Evolutionary conservation across 1,140 invertebrate genomes (phyloP), one percentile per base, ranked within the genome.

Genomic region (Neocloeon triangulifer): DNA sequence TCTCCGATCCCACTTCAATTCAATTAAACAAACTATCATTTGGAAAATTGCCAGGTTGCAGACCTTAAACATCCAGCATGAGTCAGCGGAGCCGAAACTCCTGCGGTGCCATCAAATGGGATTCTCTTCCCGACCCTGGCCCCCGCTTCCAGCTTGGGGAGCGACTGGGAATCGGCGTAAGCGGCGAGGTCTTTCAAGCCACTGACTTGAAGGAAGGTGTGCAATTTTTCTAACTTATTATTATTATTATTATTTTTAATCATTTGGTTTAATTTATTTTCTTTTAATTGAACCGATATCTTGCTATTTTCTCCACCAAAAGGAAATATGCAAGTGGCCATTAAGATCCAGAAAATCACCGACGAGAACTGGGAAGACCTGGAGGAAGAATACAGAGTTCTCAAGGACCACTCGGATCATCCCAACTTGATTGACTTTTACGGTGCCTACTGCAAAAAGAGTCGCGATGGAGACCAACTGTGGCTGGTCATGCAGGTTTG

Each of bases 401-500:
- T 89, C 5, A 63, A 71, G 25, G 73, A 85, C 37, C 67, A 80
- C 32, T 66, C 72, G 0, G 55, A 62, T 25, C 75, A 85, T 50
- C 60, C 67, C 0, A 85, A 85, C 55, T 54, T 92, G 5, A 70
- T 79, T 0, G 68, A 75, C 32, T 89, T 88, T 50, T 78, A 81
- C 49, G 82, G 81, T 17, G 70, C 73, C 12, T 88, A 72, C 52
- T 66, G 74, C 37, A 71, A 68, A 32, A 64, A 37, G 61, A 58
- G 5, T 55, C 53, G 25, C 56, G 53, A 34, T 55, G 55, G 56
- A 64, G 73, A 77, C 41, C 73, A 84, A 48, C 63, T 91, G 28
- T 91, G 82, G 84, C 76, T 92, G 45, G 69, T 78, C 23, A 67
- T 88, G 60, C 79, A 89, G 69, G 81, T 88, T 56, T 62, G 58